Base-by-base conservation (phyloP, 2,113 vertebrate species). In the Rissa tridactyla region DNA sequence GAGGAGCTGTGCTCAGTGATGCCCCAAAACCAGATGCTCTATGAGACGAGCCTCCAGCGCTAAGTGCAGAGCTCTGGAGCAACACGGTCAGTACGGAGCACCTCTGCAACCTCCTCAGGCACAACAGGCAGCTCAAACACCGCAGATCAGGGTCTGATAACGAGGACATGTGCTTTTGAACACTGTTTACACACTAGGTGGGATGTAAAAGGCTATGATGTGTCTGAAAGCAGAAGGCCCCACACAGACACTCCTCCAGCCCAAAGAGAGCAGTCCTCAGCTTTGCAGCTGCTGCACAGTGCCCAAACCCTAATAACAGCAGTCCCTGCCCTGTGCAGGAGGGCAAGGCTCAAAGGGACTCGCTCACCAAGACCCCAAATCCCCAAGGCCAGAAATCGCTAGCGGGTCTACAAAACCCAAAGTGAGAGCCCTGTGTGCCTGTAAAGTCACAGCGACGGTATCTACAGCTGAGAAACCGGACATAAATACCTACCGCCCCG, bases 1-100 rank as follows among this genome's bases (percentile, higher is more conserved):
- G 40, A 52, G 38, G 16, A 68, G 47, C 72, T 60, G 49, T 11
- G 46, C 15, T 70, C 51, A 49, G 78, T 10, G 42, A 61, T 13
- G 8, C 22, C 51, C 52, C 61, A 60, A 68, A 65, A 52, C 0
- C 23, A 69, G 40, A 6, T 3, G 10, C 1, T 4, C 15, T 6
- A 51, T 18, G 66, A 58, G 76, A 64, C 0, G 4, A 91, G 76
- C 34, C 26, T 40, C 10, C 0, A 0, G 89, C 3, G 0, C 83
- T 60, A 88, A 82, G 66, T 38, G 10, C 3, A 0, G 77, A 62
- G 77, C 72, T 84, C 40, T 11, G 46, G 38, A 70, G 81, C 65
- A 58, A 93, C 2, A 2, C 6, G 27, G 70, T 72, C 52, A 9
- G 15, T 51, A 49, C 8, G 8, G 44, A 44, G 62, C 1, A 0